These are phyloP conservation scores for Pilophorus perplexus DNA, from an alignment of 2,888 invertebrate genomes.

Conservation along the genomic window DNA sequence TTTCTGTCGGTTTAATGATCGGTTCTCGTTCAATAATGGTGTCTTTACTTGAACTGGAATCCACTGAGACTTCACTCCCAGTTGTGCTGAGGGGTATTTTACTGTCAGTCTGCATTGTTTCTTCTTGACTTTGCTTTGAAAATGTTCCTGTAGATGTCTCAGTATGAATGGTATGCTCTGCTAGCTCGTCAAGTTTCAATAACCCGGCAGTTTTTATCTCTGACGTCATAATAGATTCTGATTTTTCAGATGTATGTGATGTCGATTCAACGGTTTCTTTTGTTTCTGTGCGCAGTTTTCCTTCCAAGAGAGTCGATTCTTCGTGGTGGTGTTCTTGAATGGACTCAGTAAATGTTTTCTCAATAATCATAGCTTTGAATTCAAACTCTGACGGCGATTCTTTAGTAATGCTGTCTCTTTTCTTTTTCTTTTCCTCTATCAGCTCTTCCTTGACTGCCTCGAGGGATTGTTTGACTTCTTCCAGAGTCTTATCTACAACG, in stretches of 20 bases:
- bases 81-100: constrained; percentile 16
- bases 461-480: constrained; percentile 68
- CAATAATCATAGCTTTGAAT: constrained; percentile 57
- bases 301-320: constrained; percentile 33
- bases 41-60: constrained; percentile 15
- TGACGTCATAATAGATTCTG: not conserved
- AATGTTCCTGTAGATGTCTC: not conserved
- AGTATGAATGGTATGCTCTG: too few relatives aligned
- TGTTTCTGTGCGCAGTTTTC: not conserved
- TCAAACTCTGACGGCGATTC: constrained; percentile 73
- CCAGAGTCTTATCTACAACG: constrained; percentile 66
- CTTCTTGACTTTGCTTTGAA: constrained; percentile 39
- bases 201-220: not conserved
- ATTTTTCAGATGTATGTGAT: not conserved
- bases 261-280: not conserved
- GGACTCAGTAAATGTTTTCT: constrained; percentile 48
- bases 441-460: constrained; percentile 69
- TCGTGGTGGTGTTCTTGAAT: constrained; percentile 49
- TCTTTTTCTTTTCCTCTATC: constrained; percentile 65
- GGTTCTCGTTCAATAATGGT: constrained; percentile 11
- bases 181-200: not conserved
- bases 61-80: constrained; percentile 19
- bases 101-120: not conserved
- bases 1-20: not conserved
- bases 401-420: constrained; percentile 59